Evolutionary conservation across 2,797 vertebrate genomes (phyloP).

Genomic region (Apogon talboti): DNA sequence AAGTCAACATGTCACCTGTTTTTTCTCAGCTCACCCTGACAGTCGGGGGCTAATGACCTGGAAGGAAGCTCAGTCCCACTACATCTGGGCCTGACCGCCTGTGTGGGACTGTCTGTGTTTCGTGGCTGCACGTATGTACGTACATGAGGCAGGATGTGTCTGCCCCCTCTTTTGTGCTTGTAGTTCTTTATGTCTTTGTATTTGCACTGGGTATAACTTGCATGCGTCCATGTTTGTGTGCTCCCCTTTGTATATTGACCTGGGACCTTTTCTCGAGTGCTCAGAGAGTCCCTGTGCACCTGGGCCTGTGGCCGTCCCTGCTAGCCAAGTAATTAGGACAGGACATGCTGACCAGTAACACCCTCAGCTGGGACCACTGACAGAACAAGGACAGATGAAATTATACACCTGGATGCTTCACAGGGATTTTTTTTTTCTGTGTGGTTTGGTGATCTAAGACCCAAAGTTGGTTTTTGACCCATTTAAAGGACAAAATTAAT

Average conservation of each 20-base stretch:
- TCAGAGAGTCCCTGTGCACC: constrained; percentile 57
- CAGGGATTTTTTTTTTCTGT: constrained; percentile 10
- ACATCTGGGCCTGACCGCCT: constrained; percentile 55
- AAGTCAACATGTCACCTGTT: constrained; percentile 53
- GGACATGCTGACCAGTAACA: constrained; percentile 67
- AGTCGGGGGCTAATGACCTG: constrained; percentile 75
- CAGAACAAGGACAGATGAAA: constrained; percentile 77
- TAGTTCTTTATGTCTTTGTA: constrained; percentile 1
- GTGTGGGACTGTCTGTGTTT: constrained; percentile 12
- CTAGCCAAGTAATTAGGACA: constrained; percentile 74
- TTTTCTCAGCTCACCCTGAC: constrained; percentile 67
- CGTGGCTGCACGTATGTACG: not conserved
- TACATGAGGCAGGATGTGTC: not conserved
- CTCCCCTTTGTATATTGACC: not conserved
- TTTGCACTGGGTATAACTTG: not conserved
- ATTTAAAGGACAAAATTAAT: constrained; percentile 68
- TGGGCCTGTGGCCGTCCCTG: constrained; percentile 66
- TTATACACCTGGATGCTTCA: constrained; percentile 66
- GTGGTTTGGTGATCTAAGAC: constrained; percentile 51
- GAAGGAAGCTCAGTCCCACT: constrained; percentile 66
- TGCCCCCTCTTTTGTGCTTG: not conserved
- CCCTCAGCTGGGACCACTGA: constrained; percentile 71
- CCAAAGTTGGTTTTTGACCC: constrained; percentile 62
- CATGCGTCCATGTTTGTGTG: constrained; percentile 19
- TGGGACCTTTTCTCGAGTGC: constrained; percentile 48